Conservation (phyloP, 1,140 invertebrate species). For the Arion vulgaris region DNA sequence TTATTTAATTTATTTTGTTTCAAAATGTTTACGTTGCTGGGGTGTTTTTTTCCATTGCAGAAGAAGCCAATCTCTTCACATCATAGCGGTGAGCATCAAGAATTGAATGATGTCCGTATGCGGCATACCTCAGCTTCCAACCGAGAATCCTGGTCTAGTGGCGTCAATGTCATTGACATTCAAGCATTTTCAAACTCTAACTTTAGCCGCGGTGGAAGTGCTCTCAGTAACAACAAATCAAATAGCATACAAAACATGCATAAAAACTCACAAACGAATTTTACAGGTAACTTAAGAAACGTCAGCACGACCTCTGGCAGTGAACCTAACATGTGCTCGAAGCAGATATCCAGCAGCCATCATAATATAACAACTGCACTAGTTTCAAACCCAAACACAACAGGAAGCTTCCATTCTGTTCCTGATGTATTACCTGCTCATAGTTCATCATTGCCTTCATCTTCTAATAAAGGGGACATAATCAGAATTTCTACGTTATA, state of each 20-base stretch:
- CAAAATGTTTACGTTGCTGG: too few relatives aligned
- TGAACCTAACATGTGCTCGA: conserved; percentile 33
- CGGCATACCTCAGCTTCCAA: conserved; percentile 8
- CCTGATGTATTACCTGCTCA: background rate
- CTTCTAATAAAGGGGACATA: conserved; percentile 28
- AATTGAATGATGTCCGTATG: conserved; percentile 29
- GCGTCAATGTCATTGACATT: conserved; percentile 18
- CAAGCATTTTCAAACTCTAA: conserved; percentile 37
- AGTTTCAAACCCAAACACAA: conserved; percentile 21
- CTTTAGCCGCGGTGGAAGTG: background rate
- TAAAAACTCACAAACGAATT: background rate
- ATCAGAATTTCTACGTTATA: conserved; percentile 37
- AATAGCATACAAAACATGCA: conserved; percentile 37
- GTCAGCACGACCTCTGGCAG: background rate
- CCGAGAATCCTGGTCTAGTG: conserved; percentile 27
- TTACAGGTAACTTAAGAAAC: background rate
- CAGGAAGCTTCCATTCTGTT: conserved; percentile 11
- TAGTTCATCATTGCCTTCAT: conserved; percentile 19
- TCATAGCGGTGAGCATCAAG: conserved; percentile 28
- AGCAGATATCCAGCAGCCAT: conserved; percentile 16
- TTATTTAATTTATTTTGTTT: too few relatives aligned
- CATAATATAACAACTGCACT: conserved; percentile 28
- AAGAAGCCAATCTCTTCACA: background rate
- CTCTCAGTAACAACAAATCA: conserved; percentile 8
- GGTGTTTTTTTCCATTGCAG: too few relatives aligned